A percentile compares a stretch with the other conserved stretches of the same genome.
Conservation (phyloP, 1,140 invertebrate species). For the Hyles vespertilio region DNA sequence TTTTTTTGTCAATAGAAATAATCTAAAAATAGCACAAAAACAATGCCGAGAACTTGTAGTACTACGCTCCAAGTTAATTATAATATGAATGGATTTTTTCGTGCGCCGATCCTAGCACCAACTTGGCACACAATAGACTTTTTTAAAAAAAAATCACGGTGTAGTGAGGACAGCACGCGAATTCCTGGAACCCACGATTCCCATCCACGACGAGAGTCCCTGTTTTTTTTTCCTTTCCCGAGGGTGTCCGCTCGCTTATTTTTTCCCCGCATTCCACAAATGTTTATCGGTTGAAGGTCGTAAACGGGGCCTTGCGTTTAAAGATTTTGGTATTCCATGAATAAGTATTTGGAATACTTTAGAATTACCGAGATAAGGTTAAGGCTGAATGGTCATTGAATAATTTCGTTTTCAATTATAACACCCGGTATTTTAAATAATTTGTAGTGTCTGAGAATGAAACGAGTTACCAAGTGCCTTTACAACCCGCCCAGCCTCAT, state of each 20-base stretch:
- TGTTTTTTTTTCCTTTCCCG: constrained; percentile 47
- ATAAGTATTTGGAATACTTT: too few species aligned
- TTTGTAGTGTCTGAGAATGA: too few species aligned
- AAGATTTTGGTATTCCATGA: background rate
- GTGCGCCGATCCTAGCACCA: background rate
- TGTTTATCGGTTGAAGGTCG: constrained; percentile 50
- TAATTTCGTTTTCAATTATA: too few species aligned
- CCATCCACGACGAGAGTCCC: constrained; percentile 43
- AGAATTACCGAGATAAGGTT: too few species aligned
- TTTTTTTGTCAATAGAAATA: background rate
- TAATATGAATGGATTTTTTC: constrained; percentile 3
- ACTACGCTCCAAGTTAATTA: background rate
- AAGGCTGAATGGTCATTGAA: too few species aligned
- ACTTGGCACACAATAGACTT: constrained; percentile 6
- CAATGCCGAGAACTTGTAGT: background rate
- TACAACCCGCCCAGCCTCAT: too few species aligned
- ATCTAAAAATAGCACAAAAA: background rate
- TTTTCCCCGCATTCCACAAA: constrained; percentile 51
- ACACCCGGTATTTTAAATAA: too few species aligned
- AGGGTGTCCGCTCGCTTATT: constrained; percentile 43
- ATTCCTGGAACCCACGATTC: constrained; percentile 43
- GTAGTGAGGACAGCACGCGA: constrained; percentile 46
- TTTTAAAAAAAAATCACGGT: too few species aligned
- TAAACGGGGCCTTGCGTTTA: constrained; percentile 32
- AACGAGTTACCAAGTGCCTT: too few species aligned